phyloP scores from a whole-genome alignment of 2,888 invertebrate species.

The Heliconius erato region DNA sequence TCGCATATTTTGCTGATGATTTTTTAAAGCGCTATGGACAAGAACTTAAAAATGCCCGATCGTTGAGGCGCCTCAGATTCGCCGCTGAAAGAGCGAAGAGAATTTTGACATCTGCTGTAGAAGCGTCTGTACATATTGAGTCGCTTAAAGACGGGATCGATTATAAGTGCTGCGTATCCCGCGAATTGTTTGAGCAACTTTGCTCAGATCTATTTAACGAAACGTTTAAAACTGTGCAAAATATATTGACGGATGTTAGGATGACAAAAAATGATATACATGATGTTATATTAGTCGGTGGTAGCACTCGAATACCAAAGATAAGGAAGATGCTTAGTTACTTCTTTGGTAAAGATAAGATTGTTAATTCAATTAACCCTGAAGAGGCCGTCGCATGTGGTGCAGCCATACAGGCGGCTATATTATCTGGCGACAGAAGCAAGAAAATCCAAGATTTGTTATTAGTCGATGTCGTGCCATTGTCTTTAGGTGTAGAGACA shows the following conservation, averaged over 20 bases:
- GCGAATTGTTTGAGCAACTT: constrained; percentile 70
- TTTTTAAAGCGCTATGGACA: constrained; percentile 64
- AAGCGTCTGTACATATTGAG: constrained; percentile 65
- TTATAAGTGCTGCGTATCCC: constrained; percentile 63
- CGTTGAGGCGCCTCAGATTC: constrained; percentile 63
- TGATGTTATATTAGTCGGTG: constrained; percentile 70
- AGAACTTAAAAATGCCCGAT: constrained; percentile 60
- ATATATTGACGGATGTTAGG: constrained; percentile 65
- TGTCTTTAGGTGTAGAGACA: constrained; percentile 74
- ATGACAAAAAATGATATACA: constrained; percentile 64
- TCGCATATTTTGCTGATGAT: constrained; percentile 71
- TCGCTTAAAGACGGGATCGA: constrained; percentile 66
- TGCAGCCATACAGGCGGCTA: constrained; percentile 75
- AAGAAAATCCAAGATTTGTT: constrained; percentile 61
- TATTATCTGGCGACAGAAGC: constrained; percentile 62
- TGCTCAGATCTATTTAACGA: constrained; percentile 74
- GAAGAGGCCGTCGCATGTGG: constrained; percentile 76
- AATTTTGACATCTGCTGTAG: constrained; percentile 63
- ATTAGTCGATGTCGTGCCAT: constrained; percentile 71
- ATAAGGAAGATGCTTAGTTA: constrained; percentile 64
- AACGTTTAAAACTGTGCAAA: constrained; percentile 62
- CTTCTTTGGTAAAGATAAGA: constrained; percentile 62
- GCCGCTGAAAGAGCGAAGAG: constrained; percentile 71
- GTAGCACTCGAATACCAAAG: constrained; percentile 75
- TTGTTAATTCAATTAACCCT: constrained; percentile 68